Evolutionary conservation across 2,797 vertebrate species (phyloP), one percentile per base, ranked within the genome.

Genomic region (Hephaestus fuliginosus): DNA sequence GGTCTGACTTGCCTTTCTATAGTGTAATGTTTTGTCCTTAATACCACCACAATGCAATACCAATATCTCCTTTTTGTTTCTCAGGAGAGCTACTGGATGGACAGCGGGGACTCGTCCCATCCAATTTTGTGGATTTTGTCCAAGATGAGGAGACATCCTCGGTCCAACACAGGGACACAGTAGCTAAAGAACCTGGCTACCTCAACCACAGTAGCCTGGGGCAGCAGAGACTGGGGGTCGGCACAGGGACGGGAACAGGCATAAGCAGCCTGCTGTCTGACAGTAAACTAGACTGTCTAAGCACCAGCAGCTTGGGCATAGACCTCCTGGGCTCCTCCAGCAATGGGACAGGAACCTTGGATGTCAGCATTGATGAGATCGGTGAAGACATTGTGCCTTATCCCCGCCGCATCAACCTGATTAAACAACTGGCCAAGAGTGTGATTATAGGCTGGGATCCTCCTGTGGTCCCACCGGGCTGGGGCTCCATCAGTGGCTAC

Each of bases 331-430:
- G 93, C 72, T 90, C 94, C 83, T 95, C 96, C 36, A 97, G 95
- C 92, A 96, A 96, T 0, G 96, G 97, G 41, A 95, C 95, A 1
- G 97, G 96, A 90, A 96, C 94, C 41, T 93, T 97, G 95, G 98
- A 98, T 17, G 88, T 97, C 87, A 97, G 93, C 95, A 96, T 96
- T 7, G 98, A 98, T 1, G 97, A 98, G 88, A 93, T 98, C 5
- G 98, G 98, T 94, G 98, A 99, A 97, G 97, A 99, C 94, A 95
- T 97, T 76, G 98, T 99, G 98, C 98, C 98, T 98, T 99, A 99
- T 93, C 98, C 98, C 81, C 94, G 98, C 80, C 97, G 95, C 95
- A 98, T 99, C 94, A 98, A 96, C 95, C 96, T 99, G 89, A 99
- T 99, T 75, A 99, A 99, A 91, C 98, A 99, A 89, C 96, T 99